Base-by-base conservation (phyloP, 1,140 invertebrate genomes). In the Andricus grossulariae region DNA sequence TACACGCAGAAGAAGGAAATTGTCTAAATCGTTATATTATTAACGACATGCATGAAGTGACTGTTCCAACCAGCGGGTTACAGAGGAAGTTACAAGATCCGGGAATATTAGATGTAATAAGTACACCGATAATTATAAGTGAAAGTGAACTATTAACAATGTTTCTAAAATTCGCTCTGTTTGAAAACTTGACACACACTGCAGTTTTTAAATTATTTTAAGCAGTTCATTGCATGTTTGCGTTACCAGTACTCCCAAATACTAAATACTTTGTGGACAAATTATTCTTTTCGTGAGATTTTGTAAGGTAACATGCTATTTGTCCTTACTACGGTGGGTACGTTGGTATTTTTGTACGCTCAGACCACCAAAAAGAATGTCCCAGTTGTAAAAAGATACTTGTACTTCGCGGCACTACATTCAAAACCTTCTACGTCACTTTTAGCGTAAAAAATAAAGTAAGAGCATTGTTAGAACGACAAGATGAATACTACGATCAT, bases 271-370 rank as follows among this genome's bases (percentile, higher is more conserved):
- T 54, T 54, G 18, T 54, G 5, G 52, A 80, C 54, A 80, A 80
- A 76, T 19, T 80, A 49, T 80, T 76, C 50, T 19, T 76, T 66
- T 57, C 66, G 21, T 49, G 19, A 15, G 15, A 73, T 73, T 15
- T 73, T 50, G 51, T 76, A 19, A 72, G 71, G 12, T 73, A 73
- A 51, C 60, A 76, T 70, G 74, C 78, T 13, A 54, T 55, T 12
- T 76, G 74, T 55, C 60, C 32, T 32, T 32, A 18, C 15, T 78
- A 72, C 57, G 50, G 72, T 39, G 71, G 25, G 55, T 78, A 74
- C 54, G 51, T 71, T 39, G 45, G 32, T 54, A 21, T 66, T 32
- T 74, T 71, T 74, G 51, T 71, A 15, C 39, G 55, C n/a, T 16
- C 66, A 19, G 3, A 76, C 45, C 16, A 52, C 45, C n/a, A n/a